These are phyloP conservation scores for Lepidocyrtoides sp. DNA, from an alignment of 2,888 invertebrate species.

Conservation along the genomic window DNA sequence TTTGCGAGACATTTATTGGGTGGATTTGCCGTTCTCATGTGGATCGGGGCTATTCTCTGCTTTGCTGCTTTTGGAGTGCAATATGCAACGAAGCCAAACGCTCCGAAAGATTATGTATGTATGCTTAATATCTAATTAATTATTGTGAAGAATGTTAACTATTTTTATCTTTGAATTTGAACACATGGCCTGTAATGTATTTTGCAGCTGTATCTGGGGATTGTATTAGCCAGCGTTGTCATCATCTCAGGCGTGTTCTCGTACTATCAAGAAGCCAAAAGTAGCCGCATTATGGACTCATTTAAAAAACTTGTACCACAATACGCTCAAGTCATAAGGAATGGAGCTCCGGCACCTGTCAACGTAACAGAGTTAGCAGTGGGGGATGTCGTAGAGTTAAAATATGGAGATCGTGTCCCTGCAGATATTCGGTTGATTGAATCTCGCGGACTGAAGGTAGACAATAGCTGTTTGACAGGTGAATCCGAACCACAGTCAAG, in stretches of 20 bases:
- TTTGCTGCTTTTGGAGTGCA: slow-evolving; percentile 82
- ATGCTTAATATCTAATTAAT: too few relatives aligned
- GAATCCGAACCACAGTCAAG: slow-evolving; percentile 86
- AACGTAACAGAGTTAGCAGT: slow-evolving; percentile 76
- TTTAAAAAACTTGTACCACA: slow-evolving; percentile 88
- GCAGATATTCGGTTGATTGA: slow-evolving; percentile 89
- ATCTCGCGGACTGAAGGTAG: slow-evolving; percentile 88
- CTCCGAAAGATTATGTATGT: slow-evolving; percentile 77
- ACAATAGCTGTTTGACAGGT: slow-evolving; percentile 87
- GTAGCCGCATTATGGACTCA: slow-evolving; percentile 88
- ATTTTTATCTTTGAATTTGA: too few relatives aligned
- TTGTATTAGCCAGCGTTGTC: slow-evolving; percentile 88
- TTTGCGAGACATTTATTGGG: slow-evolving; percentile 83
- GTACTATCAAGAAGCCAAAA: slow-evolving; percentile 88
- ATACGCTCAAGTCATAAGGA: slow-evolving; percentile 84
- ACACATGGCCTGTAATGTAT: too few relatives aligned
- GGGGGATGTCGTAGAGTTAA: slow-evolving; percentile 89
- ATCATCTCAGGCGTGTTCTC: slow-evolving; percentile 88
- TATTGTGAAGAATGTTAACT: too few relatives aligned
- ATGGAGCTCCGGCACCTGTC: slow-evolving; percentile 72
- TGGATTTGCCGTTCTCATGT: slow-evolving; percentile 84
- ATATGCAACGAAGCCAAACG: slow-evolving; percentile 53
- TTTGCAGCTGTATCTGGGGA: slow-evolving; percentile 87
- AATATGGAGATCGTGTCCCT: slow-evolving; percentile 89
- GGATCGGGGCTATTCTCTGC: slow-evolving; percentile 83